Evolutionary conservation across 2,888 invertebrate species (phyloP).

Genomic region (Rhabditoides inermis): DNA sequence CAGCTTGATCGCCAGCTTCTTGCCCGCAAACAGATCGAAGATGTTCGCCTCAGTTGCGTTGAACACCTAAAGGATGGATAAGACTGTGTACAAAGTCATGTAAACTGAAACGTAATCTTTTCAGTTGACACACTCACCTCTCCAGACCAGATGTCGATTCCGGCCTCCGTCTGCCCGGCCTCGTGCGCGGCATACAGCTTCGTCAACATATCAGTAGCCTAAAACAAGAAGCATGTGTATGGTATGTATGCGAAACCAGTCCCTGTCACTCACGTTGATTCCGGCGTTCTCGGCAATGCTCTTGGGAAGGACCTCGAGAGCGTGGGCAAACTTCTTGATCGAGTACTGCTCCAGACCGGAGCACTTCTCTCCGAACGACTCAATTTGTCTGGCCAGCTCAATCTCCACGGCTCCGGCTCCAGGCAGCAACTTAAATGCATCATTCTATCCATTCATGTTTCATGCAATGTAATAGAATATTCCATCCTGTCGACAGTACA

Average conservation of each 20-base stretch:
- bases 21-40: conserved; percentile 71
- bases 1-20: conserved; percentile 89
- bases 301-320: conserved; percentile 81
- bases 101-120: too few relatives aligned
- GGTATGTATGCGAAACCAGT: too few relatives aligned
- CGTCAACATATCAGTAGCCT: conserved; percentile 73
- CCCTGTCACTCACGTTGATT: conserved; percentile 63
- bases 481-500: too few relatives aligned
- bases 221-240: conserved; percentile 6
- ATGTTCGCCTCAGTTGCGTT: conserved; percentile 73
- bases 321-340: conserved; percentile 75
- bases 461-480: too few relatives aligned
- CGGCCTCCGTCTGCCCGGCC: conserved; percentile 71
- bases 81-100: too few relatives aligned
- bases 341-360: conserved; percentile 95
- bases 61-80: too few relatives aligned
- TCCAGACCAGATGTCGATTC: conserved; percentile 75
- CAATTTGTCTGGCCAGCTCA: conserved; percentile 77
- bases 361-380: conserved; percentile 75
- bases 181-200: conserved; percentile 88
- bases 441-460: too few relatives aligned
- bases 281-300: conserved; percentile 90
- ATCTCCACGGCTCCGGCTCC: conserved; percentile 94
- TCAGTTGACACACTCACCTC: too few relatives aligned
- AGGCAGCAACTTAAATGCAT: conserved; percentile 66